Conservation (phyloP, 2,797 vertebrate genomes). For the Sebastes taczanowskii region DNA sequence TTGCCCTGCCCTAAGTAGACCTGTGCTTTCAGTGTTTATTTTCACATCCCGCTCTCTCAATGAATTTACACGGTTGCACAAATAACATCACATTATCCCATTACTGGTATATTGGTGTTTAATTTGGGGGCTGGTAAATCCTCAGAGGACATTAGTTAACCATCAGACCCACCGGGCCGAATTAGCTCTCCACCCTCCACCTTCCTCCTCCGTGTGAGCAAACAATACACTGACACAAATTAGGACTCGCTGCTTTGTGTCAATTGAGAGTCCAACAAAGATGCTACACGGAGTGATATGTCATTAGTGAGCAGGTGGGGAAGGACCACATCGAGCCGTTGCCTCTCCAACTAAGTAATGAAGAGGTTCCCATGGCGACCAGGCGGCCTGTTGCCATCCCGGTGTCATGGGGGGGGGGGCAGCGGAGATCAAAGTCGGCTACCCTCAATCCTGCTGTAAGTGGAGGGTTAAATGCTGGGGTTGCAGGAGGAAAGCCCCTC, state of each 20-base stretch:
- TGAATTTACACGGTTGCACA: background rate
- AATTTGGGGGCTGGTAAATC: constrained; percentile 13
- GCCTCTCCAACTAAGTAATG: constrained; percentile 71
- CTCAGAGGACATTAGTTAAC: constrained; percentile 52
- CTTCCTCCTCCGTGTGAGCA: constrained; percentile 51
- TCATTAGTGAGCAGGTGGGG: constrained; percentile 80
- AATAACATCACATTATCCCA: background rate
- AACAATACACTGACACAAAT: constrained; percentile 80
- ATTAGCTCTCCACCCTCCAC: constrained; percentile 34
- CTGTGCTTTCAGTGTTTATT: background rate
- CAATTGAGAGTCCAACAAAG: constrained; percentile 75
- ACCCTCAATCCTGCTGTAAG: constrained; percentile 44
- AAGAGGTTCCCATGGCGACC: constrained; percentile 78
- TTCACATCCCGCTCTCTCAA: background rate
- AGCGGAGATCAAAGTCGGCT: constrained; percentile 55
- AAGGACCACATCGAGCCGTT: constrained; percentile 58
- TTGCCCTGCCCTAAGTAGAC: background rate
- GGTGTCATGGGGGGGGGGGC: constrained; percentile 14
- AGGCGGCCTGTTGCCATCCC: constrained; percentile 36
- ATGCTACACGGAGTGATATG: constrained; percentile 76
- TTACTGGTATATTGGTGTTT: constrained; percentile 24
- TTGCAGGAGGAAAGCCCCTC: constrained; percentile 41
- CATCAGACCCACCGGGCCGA: constrained; percentile 33
- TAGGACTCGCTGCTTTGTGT: constrained; percentile 76
- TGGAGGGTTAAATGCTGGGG: constrained; percentile 71